Evolutionary conservation across 2,797 vertebrate species (phyloP).

Genomic region (Rhinella marina): DNA sequence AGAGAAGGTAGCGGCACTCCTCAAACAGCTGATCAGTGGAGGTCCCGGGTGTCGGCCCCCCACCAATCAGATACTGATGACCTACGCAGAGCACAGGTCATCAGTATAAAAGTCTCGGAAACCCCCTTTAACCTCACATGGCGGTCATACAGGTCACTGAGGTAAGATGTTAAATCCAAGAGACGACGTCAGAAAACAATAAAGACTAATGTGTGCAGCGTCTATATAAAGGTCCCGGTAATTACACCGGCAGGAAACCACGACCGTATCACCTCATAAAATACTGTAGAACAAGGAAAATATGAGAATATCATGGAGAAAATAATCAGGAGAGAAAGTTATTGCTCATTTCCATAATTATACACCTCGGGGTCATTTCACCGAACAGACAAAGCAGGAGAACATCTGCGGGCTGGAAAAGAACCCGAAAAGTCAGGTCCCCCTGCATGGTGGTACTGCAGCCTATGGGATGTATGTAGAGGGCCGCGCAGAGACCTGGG

Average conservation of each 20-base stretch:
- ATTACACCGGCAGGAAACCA: slow-evolving; percentile 23
- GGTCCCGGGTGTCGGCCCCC: no score
- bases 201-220: background rate
- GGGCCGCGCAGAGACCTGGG: no score
- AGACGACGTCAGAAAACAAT: slow-evolving; percentile 4
- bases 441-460: background rate
- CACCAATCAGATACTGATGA: no score
- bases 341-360: slow-evolving; percentile 18
- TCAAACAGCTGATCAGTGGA: no score
- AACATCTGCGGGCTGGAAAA: background rate
- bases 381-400: background rate
- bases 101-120: no score
- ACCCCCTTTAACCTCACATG: no score
- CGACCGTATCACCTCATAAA: slow-evolving; percentile 2
- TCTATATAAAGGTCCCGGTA: background rate
- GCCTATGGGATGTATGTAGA: background rate
- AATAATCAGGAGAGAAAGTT: background rate
- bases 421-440: background rate
- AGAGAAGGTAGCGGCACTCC: no score
- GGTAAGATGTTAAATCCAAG: background rate
- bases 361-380: background rate
- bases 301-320: background rate
- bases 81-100: no score
- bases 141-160: background rate
- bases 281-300: slow-evolving; percentile 8